A percentile compares a stretch with the other conserved stretches of the same genome.
Conservation (phyloP, 2,888 invertebrate species). For the Aspidiotus rigidus region DNA sequence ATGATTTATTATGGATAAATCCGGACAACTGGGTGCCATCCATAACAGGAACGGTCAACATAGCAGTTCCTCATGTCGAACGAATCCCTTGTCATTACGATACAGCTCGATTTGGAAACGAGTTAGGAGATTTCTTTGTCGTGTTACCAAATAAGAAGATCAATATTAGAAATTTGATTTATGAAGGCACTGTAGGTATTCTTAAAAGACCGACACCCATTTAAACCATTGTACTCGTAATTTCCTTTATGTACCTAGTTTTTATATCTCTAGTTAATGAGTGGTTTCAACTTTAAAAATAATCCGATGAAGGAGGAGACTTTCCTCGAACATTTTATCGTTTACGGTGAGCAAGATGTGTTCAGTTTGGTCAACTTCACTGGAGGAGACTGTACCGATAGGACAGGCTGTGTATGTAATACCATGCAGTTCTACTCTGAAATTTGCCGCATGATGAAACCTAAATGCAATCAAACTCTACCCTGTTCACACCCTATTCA, state of each 20-base stretch:
- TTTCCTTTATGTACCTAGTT: background rate
- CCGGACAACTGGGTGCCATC: slow-evolving; percentile 36
- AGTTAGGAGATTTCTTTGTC: slow-evolving; percentile 35
- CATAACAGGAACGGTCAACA: slow-evolving; percentile 9
- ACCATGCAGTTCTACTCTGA: slow-evolving; percentile 33
- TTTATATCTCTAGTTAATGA: background rate
- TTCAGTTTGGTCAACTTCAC: slow-evolving; percentile 23
- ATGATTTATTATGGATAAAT: slow-evolving; percentile 35
- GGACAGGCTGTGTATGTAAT: slow-evolving; percentile 37
- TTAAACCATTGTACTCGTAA: background rate
- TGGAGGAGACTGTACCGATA: slow-evolving; percentile 22
- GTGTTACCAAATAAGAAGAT: slow-evolving; percentile 32
- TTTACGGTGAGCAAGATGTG: background rate
- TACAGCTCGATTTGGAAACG: slow-evolving; percentile 32
- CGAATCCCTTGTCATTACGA: slow-evolving; percentile 37
- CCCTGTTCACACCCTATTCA: slow-evolving; percentile 37
- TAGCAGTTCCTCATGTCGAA: slow-evolving; percentile 38
- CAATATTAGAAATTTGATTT: background rate
- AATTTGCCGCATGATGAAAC: slow-evolving; percentile 35
- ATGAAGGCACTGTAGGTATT: background rate
- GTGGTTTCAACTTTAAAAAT: background rate
- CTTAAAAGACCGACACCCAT: too few species aligned
- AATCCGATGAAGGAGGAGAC: background rate
- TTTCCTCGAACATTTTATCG: slow-evolving; percentile 6
- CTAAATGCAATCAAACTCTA: slow-evolving; percentile 31